phyloP scores from a whole-genome alignment of 2,113 vertebrate species.

The Sylvia atricapilla region DNA sequence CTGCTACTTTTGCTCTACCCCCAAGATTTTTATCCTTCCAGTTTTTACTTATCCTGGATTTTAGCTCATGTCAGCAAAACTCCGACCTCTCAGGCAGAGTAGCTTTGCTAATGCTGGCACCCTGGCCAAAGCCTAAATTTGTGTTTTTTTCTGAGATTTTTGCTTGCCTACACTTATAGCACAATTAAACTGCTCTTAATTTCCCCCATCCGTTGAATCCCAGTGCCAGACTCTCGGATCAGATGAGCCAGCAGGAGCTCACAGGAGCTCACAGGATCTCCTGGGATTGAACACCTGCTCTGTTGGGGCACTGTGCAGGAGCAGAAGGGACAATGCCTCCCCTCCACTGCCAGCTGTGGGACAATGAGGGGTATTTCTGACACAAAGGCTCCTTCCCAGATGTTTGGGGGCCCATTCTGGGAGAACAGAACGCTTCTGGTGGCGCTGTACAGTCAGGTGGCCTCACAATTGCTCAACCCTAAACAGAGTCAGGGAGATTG shows the following conservation, averaged over 20 bases:
- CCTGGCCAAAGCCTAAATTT: background rate
- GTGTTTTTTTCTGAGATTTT: background rate
- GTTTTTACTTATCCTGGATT: background rate
- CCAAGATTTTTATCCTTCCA: background rate
- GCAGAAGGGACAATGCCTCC: background rate
- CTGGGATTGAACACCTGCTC: background rate
- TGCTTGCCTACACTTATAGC: background rate
- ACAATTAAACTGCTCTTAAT: background rate
- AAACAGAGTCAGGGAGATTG: accelerated
- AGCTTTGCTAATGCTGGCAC: background rate
- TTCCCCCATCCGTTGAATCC: background rate
- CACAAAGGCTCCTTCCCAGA: accelerated
- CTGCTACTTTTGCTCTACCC: background rate
- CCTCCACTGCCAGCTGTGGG: background rate
- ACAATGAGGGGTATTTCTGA: background rate
- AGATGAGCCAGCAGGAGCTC: background rate
- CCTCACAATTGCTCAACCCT: background rate
- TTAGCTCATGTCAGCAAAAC: background rate
- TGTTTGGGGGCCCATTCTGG: background rate
- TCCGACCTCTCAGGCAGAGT: background rate
- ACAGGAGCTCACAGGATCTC: background rate
- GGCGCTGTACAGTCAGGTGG: background rate
- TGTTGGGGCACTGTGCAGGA: background rate
- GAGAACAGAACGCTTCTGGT: background rate
- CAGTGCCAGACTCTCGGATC: background rate